Base-by-base conservation (phyloP, 1,140 invertebrate species). In the Adoxophyes honmai region DNA sequence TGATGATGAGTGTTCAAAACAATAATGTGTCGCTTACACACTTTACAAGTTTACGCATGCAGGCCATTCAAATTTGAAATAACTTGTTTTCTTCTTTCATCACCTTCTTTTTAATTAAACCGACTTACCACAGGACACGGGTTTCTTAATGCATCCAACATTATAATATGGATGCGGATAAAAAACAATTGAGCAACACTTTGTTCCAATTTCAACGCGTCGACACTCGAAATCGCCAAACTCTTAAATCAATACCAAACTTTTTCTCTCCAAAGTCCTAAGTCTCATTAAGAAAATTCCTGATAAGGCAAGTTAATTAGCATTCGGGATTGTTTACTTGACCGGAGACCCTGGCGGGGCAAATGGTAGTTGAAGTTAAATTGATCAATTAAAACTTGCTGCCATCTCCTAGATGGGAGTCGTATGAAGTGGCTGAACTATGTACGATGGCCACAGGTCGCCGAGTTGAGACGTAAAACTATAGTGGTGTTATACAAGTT, bases 311-410 rank as follows among this genome's bases (percentile, higher is more conserved):
- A 48, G 42, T 48, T 28, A 48, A 48, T 48, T 48, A 48, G 42
- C 42, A 48, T 48, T 18, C 18, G 42, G 4, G 39, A 28, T 16
- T 48, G 42, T 48, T 48, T 48, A 48, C 42, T 48, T 48, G 42
- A 48, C 42, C 42, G 42, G 42, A 16, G 42, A 21, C 42, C 52
- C 13, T n/a, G 38, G 2, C 21, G n/a, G 58, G 21, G 63, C 56
- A 76, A 70, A 71, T 66, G 59, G 44, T 60, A 62, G 61, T 74
- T 72, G 15, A 74, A 81, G 71, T 81, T 81, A 72, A 78, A 81
- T 78, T 75, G 75, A 79, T 73, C 77, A 78, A 81, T 81, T 81
- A 81, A 79, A 81, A 81, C 74, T 79, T 78, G 33, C 34, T 57
- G 51, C 44, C 44, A 55, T 64, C 37, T 58, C 55, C 52, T 38